Evolutionary conservation across 2,888 invertebrate genomes (phyloP).

Genomic region (Achlya flavicornis): DNA sequence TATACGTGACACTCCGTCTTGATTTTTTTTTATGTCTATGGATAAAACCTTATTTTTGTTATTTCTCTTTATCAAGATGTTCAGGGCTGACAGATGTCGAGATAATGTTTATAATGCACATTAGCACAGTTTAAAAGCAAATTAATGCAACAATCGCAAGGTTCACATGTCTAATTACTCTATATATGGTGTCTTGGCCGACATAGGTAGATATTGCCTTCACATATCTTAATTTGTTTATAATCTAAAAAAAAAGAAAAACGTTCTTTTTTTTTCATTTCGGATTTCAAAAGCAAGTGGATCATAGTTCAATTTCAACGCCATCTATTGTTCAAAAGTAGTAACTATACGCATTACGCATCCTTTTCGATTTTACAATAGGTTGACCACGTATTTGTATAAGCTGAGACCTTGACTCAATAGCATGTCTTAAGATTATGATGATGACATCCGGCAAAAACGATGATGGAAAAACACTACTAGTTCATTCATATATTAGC

Average conservation of each 20-base stretch:
- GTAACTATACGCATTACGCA: not conserved
- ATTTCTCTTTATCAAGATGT: too few species aligned
- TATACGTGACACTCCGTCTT: too few species aligned
- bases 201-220: not conserved
- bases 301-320: not conserved
- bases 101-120: not conserved
- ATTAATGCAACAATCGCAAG: slow-evolving; percentile 1
- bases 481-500: not conserved
- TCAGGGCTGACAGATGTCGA: too few species aligned
- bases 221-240: not conserved
- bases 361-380: not conserved
- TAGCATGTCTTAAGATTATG: slow-evolving; percentile 3
- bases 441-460: slow-evolving; percentile 8
- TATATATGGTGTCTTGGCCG: not conserved
- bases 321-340: not conserved
- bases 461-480: slow-evolving; percentile 1
- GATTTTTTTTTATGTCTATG: too few species aligned
- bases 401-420: not conserved
- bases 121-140: not conserved
- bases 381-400: not conserved
- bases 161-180: not conserved
- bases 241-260: not conserved
- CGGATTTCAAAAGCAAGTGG: too few species aligned
- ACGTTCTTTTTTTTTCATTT: not conserved
- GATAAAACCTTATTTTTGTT: too few species aligned